A percentile compares a stretch with the other conserved stretches of the same genome.
Conservation (phyloP, 1,140 invertebrate species). For the Acyrthosiphon pisum region DNA sequence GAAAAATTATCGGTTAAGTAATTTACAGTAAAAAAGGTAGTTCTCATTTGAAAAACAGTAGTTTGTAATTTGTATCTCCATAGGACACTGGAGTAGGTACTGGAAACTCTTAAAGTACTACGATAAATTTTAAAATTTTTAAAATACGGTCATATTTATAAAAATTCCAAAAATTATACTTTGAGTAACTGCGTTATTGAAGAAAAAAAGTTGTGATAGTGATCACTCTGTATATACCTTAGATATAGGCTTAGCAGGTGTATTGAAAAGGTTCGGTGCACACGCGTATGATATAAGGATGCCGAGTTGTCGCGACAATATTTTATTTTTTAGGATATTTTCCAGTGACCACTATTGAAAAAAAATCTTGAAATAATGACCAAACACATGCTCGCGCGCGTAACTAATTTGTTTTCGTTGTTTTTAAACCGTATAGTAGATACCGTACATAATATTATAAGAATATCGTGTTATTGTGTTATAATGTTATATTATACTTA, state of each 20-base stretch:
- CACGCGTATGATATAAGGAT: background rate
- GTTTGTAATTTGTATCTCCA: too few species aligned
- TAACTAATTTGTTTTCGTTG: constrained; percentile 2
- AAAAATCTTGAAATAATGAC: background rate
- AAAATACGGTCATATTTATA: too few species aligned
- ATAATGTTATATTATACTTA: background rate
- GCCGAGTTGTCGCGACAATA: background rate
- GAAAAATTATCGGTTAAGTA: too few species aligned
- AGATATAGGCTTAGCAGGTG: background rate
- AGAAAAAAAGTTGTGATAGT: too few species aligned
- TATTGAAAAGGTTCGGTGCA: background rate
- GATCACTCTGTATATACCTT: background rate
- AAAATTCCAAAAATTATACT: too few species aligned
- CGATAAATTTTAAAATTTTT: too few species aligned
- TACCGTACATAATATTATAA: constrained; percentile 9
- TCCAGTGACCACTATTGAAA: background rate
- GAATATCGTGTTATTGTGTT: background rate
- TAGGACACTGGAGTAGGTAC: too few species aligned
- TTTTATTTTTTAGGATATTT: background rate
- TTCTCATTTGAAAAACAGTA: too few species aligned
- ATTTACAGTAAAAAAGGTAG: too few species aligned
- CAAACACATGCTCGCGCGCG: background rate
- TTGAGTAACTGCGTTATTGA: too few species aligned
- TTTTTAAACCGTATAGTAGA: background rate
- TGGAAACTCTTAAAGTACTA: too few species aligned